Percentiles rank a stretch among this genome's conserved stretches.
Conservation (phyloP, 1,140 invertebrate genomes). For the Atta cephalotes region DNA sequence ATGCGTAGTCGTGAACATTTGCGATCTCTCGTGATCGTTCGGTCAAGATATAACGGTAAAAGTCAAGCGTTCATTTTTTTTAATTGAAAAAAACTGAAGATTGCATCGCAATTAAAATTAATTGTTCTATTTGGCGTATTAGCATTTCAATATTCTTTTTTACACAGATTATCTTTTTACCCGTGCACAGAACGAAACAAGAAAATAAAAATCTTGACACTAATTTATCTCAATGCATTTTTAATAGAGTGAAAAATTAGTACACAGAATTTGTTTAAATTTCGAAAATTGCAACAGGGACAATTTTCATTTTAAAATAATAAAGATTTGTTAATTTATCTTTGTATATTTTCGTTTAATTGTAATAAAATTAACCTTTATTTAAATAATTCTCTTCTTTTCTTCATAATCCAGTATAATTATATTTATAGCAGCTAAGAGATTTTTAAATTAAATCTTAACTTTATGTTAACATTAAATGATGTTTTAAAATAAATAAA, state of each 20-base stretch:
- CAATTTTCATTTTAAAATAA: not conserved
- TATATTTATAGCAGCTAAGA: not conserved
- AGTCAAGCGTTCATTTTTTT: not conserved
- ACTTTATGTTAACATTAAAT: not conserved
- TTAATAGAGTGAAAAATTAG: not conserved
- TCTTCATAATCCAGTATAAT: not conserved
- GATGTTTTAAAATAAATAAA: not conserved
- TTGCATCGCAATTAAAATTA: constrained; percentile 15
- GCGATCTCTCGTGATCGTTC: constrained; percentile 16
- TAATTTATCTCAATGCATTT: not conserved
- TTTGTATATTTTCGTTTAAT: not conserved
- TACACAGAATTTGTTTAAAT: not conserved
- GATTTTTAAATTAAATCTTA: not conserved
- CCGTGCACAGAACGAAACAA: not conserved
- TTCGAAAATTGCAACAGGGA: not conserved
- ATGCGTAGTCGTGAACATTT: constrained; percentile 42
- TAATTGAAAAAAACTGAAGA: not conserved
- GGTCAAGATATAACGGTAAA: not conserved
- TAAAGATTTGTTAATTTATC: not conserved
- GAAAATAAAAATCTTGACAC: not conserved
- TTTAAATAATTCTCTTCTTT: not conserved
- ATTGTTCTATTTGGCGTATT: not conserved
- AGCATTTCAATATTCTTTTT: not conserved
- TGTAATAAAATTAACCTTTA: not conserved
- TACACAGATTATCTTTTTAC: not conserved